Evolutionary conservation across 1,140 invertebrate species (phyloP).

Genomic region (Drosophila truncata): DNA sequence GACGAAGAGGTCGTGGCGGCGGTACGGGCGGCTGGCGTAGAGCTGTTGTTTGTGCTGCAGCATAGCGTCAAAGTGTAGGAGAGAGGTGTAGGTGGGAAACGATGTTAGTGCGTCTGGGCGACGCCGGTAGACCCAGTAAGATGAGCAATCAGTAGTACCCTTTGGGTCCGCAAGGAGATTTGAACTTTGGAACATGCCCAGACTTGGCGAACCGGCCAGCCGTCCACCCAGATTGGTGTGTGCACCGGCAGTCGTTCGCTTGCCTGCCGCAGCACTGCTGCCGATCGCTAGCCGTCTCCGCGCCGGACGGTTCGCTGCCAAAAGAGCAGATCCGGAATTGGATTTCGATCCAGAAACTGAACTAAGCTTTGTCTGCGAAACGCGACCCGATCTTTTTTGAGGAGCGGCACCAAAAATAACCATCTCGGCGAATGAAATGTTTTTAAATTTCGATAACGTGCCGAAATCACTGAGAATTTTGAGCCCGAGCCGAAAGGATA

Average conservation of each 20-base stretch:
- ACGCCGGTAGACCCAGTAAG: constrained; percentile 31
- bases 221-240: neutral
- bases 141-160: constrained; percentile 53
- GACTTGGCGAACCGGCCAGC: neutral
- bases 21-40: neutral
- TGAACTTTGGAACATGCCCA: constrained; percentile 4
- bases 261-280: neutral
- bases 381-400: constrained; percentile 18
- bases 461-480: constrained; percentile 27
- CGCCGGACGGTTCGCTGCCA: neutral
- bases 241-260: constrained; percentile 6
- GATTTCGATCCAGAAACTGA: neutral
- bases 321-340: neutral
- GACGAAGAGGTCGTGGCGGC: constrained; percentile 20
- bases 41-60: constrained; percentile 30
- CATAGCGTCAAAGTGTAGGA: constrained; percentile 23
- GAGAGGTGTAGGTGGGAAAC: constrained; percentile 53
- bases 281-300: neutral
- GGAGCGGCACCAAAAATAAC: constrained; percentile 10
- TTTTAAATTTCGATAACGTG: constrained; percentile 34
- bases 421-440: constrained; percentile 31
- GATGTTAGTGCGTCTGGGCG: constrained; percentile 50
- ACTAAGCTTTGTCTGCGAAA: neutral
- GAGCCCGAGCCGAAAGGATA: constrained; percentile 19
- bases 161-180: constrained; percentile 28